Conservation (phyloP, 2,797 vertebrate genomes). For the Lycodopsis pacificus region DNA sequence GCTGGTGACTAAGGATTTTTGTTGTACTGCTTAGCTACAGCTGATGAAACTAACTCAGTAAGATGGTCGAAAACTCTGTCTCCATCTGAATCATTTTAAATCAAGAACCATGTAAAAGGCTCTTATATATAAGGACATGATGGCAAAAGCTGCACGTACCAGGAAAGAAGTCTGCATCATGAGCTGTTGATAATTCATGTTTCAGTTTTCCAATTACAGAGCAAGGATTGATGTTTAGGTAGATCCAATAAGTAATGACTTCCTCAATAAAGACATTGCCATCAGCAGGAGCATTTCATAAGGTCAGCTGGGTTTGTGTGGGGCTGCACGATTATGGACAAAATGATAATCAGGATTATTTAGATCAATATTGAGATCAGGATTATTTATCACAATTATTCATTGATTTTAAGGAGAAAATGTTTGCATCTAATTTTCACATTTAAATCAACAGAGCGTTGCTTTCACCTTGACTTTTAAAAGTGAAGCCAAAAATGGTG, state of each 20-base stretch:
- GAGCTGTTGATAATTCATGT: neutral
- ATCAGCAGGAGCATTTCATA: neutral
- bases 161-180: neutral
- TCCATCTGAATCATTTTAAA: neutral
- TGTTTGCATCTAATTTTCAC: no score
- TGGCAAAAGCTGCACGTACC: neutral
- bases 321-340: no score
- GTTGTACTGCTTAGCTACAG: neutral
- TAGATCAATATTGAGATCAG: no score
- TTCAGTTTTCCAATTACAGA: conserved; percentile 19
- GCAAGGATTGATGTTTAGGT: conserved; percentile 9
- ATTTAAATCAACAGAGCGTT: no score
- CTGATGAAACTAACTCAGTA: neutral
- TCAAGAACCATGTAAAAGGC: neutral
- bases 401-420: no score
- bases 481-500: no score
- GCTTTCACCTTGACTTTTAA: no score
- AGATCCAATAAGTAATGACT: conserved; percentile 2
- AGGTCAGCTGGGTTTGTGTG: neutral
- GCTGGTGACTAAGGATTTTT: neutral
- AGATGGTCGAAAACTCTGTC: neutral
- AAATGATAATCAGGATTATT: no score
- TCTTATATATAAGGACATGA: neutral
- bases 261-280: conserved; percentile 18
- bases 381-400: no score